Base-by-base conservation (phyloP, 2,113 vertebrate genomes). In the Heloderma charlesbogerti region DNA sequence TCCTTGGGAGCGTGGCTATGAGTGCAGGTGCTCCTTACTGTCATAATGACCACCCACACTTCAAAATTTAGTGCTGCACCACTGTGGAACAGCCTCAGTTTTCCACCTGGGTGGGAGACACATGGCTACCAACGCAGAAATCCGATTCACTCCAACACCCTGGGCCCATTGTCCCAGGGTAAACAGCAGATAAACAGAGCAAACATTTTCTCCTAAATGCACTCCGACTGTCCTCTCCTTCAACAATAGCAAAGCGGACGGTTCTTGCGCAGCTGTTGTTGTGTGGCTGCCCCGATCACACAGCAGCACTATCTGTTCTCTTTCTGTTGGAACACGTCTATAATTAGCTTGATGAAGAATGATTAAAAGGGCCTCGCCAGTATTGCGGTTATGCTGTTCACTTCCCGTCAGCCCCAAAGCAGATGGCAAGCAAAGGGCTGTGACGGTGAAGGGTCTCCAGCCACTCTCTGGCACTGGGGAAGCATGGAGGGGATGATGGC, bases 181-280 rank as follows among this genome's bases (percentile, higher is more conserved):
- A 63, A 90, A 90, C 90, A 80, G 86, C 84, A 87, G 90, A 6
- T 40, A 94, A 2, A 85, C 83, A 54, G 66, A 93, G 94, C 40
- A 89, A 95, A 95, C 92, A 93, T 72, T 95, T 84, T 83, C 74
- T 92, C 86, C 79, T 22, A 34, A 34, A 0, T 0, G 60, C 60
- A 79, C 72, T 75, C 15, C 1, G 0, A 67, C 63, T 89, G 88
- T 67, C n/a, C 18, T 6, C 84, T 90, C 80, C 74, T 84, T 43
- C 67, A 8, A 7, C 88, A 54, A 90, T 10, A 40, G 34, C 27
- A n/a, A 89, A 77, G 51, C 0, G 34, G 88, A 22, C 27, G 37
- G 45, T 13, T 48, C n/a, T 69, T 29, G 80, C 13, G 72, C 4
- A 18, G 31, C 27, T 0, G 3, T 18, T 83, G 57, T 69, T 84